Percentiles rank a stretch among this genome's conserved stretches.
These are phyloP conservation scores for Monoplex corrugatus DNA, from an alignment of 2,888 invertebrate species.

Conservation along the genomic window DNA sequence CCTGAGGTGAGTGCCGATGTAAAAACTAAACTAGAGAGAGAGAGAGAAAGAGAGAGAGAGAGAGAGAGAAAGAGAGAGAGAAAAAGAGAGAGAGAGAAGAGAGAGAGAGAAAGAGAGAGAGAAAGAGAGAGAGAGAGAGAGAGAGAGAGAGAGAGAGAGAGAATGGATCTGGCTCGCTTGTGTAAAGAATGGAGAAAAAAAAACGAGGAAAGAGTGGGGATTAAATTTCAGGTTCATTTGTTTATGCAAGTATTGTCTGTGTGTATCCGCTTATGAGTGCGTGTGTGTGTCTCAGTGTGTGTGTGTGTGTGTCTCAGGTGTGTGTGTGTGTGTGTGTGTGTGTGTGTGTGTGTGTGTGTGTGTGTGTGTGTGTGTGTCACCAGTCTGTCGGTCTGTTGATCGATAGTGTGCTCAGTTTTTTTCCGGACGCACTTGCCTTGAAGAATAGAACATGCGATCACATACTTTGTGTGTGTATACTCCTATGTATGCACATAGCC, in stretches of 20 bases:
- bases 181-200: no score
- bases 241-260: no score
- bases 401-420: no score
- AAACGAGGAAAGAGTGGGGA: neutral
- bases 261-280: no score
- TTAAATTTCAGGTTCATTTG: neutral
- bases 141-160: neutral
- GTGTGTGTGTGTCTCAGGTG: neutral
- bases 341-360: neutral
- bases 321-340: neutral
- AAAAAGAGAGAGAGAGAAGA: neutral
- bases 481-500: no score
- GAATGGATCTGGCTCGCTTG: no score
- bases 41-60: slow-evolving; percentile 12
- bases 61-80: slow-evolving; percentile 28
- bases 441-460: no score
- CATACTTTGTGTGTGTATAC: no score
- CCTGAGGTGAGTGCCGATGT: no score
- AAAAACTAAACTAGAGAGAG: slow-evolving; percentile 42
- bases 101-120: slow-evolving; percentile 9
- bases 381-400: no score
- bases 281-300: neutral
- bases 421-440: no score
- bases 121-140: neutral
- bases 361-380: neutral